Evolutionary conservation across 2,113 vertebrate genomes (phyloP).

Genomic region (Catagonus wagneri): DNA sequence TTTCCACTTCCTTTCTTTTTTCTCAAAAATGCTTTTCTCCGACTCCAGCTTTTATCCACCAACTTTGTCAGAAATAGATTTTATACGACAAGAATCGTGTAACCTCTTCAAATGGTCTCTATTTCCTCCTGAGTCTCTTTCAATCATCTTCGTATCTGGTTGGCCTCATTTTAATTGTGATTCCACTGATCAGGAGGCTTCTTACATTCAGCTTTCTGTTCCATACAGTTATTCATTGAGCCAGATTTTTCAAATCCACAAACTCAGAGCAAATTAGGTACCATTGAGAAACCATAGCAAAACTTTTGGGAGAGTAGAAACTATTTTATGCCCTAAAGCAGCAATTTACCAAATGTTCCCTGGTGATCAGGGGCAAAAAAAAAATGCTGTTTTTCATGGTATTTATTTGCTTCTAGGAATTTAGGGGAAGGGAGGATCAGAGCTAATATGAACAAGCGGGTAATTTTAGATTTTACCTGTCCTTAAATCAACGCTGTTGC

Average conservation of each 20-base stretch:
- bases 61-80: not conserved
- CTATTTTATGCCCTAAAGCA: conserved; percentile 21
- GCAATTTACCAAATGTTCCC: conserved; percentile 52
- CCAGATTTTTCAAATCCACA: conserved; percentile 1
- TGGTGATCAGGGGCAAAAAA: not conserved
- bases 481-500: conserved; percentile 37
- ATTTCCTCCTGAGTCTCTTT: conserved; percentile 2
- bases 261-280: not conserved
- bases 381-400: not conserved
- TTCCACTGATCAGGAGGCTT: not conserved
- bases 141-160: not conserved
- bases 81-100: not conserved
- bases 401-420: conserved; percentile 49
- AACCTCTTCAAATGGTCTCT: not conserved
- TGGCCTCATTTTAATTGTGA: conserved; percentile 17
- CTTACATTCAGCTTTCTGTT: not conserved
- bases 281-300: not conserved
- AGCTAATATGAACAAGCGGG: conserved; percentile 38
- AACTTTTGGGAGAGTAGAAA: not conserved
- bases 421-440: not conserved
- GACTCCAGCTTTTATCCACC: not conserved
- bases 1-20: conserved; percentile 41
- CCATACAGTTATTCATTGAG: not conserved
- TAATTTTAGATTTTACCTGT: not conserved
- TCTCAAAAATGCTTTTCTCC: not conserved